Conservation (phyloP, 2,797 vertebrate genomes). For the Melanotaenia maccullochi region DNA sequence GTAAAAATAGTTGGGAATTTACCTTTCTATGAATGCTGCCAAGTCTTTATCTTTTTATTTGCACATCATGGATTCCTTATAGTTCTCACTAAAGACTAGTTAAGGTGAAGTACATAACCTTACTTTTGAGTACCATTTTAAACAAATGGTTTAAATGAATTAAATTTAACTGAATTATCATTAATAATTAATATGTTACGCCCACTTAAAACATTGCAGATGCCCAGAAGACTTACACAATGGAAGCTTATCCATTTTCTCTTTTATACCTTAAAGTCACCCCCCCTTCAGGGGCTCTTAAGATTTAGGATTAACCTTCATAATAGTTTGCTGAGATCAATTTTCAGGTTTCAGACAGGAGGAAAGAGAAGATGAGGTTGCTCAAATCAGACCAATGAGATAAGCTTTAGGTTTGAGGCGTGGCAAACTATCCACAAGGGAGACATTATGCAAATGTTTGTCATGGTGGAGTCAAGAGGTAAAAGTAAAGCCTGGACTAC, state of each 20-base stretch:
- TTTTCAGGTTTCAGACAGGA: background rate
- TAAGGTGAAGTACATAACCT: background rate
- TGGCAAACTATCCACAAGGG: background rate
- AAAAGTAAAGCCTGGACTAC: background rate
- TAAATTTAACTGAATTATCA: background rate
- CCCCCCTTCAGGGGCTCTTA: background rate
- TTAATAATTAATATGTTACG: background rate
- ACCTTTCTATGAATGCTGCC: no score
- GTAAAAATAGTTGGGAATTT: background rate
- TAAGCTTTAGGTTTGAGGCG: background rate
- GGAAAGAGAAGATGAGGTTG: background rate
- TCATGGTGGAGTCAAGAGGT: background rate
- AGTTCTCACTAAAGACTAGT: background rate
- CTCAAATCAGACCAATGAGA: background rate
- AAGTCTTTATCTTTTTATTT: background rate
- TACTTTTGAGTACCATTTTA: background rate
- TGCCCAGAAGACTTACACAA: background rate
- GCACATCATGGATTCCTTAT: background rate
- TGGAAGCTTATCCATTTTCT: background rate
- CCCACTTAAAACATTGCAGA: background rate
- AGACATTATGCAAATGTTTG: background rate
- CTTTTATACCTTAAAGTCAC: background rate
- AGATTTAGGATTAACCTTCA: background rate
- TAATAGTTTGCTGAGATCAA: background rate
- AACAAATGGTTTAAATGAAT: background rate